phyloP scores from a whole-genome alignment of 2,113 vertebrate species.

The Pampusana beccarii region DNA sequence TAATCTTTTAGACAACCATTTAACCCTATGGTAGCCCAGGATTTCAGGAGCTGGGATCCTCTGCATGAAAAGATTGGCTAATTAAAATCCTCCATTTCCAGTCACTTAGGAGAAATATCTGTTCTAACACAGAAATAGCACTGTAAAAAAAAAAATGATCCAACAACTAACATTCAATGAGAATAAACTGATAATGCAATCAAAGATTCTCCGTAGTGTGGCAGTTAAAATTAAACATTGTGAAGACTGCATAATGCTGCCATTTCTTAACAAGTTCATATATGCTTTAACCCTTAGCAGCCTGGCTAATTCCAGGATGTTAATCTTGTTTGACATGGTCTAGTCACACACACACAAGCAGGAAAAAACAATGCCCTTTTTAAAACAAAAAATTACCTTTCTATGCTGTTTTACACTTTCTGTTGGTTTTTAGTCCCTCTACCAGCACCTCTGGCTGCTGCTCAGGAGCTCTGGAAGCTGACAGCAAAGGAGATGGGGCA shows the following conservation, averaged over 20 bases:
- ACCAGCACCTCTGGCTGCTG: not conserved
- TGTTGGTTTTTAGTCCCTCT: not conserved
- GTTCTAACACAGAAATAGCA: not conserved
- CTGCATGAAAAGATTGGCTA: not conserved
- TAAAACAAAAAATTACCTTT: not conserved
- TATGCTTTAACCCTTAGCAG: slow-evolving; percentile 25
- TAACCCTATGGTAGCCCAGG: not conserved
- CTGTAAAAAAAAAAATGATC: not conserved
- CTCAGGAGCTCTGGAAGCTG: not conserved
- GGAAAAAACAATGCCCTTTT: not conserved
- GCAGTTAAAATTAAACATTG: slow-evolving; percentile 46
- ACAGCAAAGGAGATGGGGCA: not conserved
- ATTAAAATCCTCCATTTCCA: slow-evolving; percentile 5
- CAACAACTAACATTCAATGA: not conserved
- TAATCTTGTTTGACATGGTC: not conserved
- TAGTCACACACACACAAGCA: not conserved
- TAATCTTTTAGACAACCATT: slow-evolving; percentile 26
- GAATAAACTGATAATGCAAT: slow-evolving; percentile 55
- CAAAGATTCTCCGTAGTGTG: not conserved
- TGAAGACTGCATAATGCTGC: slow-evolving; percentile 23
- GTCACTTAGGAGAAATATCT: not conserved
- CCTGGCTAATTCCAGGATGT: not conserved
- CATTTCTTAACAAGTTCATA: slow-evolving; percentile 19
- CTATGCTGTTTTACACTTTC: not conserved
- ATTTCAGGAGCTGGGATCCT: not conserved